Conservation (phyloP, 2,113 vertebrate genomes). For the Naja naja region DNA sequence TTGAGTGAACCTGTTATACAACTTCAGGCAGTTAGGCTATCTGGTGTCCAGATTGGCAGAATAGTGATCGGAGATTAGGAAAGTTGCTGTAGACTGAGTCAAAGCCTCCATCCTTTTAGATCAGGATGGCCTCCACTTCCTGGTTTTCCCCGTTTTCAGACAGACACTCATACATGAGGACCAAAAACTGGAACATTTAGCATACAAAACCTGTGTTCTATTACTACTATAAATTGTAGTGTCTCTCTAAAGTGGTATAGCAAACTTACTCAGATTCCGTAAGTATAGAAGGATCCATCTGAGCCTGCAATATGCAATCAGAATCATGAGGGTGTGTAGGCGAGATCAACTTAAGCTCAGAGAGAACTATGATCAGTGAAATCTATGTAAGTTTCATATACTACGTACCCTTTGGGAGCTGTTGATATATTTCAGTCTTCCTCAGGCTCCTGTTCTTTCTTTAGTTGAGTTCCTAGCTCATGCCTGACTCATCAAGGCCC, state of each 20-base stretch:
- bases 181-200: not conserved
- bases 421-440: not conserved
- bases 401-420: not conserved
- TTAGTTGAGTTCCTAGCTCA: not conserved
- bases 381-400: not conserved
- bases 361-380: not conserved
- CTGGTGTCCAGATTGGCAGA: not conserved
- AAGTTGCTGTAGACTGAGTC: not conserved
- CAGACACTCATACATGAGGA: not conserved
- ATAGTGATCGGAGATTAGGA: not conserved
- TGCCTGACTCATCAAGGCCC: not conserved
- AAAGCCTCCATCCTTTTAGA: not conserved
- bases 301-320: not conserved
- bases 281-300: not conserved
- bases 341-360: not conserved
- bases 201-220: not conserved
- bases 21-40: not conserved
- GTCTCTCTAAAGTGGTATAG: not conserved
- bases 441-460: not conserved
- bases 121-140: not conserved
- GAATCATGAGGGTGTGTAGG: not conserved
- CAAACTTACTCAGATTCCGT: not conserved
- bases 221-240: not conserved
- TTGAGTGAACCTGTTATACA: not conserved
- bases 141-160: not conserved